Evolutionary conservation across 2,113 vertebrate species (phyloP), one percentile per base, ranked within the genome.

Genomic region (Nestor notabilis): DNA sequence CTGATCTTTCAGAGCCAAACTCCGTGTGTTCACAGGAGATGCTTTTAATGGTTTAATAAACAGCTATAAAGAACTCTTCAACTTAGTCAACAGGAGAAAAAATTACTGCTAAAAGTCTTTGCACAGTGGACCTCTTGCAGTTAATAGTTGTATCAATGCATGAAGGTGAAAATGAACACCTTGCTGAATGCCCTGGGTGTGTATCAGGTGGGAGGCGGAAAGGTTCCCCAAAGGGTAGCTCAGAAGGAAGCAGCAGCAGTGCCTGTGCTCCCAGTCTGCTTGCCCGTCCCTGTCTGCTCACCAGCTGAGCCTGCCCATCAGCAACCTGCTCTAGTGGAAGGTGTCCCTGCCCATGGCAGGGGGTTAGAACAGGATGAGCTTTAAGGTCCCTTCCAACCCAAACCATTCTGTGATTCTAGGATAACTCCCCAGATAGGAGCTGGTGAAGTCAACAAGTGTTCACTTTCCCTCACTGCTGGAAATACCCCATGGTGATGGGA

Each of bases 31-130:
- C 97, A 95, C 91, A 94, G 43, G 84, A 96, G 95, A 95, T 97
- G 96, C 89, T 97, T 96, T 95, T 98, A 98, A 98, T 98, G 96
- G 97, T 96, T 98, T 98, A 97, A 98, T 97, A 98, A 98, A 97
- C 97, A 55, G 39, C 95, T 97, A 93, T 76, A 96, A 98, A 98
- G 96, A 96, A 84, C 81, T 96, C 90, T 93, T 98, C 43, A 64
- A 98, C 96, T 97, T 96, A 96, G 93, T 97, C 94, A 90, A 96
- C 93, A 97, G 96, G 78, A 31, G 86, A 92, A 71, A 96, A 94
- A 88, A 80, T 70, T 53, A 29, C 94, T 96, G 96, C 97, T 96
- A 96, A 84, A 94, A 97, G 91, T 63, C 88, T 92, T 69, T 47
- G 69, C 86, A 85, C 65, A n/a, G 35, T 71, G 85, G 94, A 60